These are phyloP conservation scores for Nasonovia ribisnigri DNA, from an alignment of 2,888 invertebrate species.

Conservation along the genomic window DNA sequence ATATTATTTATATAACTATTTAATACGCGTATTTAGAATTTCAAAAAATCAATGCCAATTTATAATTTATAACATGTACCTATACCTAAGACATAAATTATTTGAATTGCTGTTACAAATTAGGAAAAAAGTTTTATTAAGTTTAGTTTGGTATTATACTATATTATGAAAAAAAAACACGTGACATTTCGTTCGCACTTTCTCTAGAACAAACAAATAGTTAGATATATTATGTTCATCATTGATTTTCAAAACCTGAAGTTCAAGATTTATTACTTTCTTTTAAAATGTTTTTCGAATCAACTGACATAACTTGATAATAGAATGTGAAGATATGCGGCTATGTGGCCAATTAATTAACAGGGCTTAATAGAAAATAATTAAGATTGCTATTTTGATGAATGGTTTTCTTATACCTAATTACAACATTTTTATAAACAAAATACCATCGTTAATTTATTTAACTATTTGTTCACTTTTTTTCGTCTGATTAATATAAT, in stretches of 20 bases:
- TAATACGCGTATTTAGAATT: background rate
- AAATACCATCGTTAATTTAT: background rate
- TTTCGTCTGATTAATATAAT: background rate
- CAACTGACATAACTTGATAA: conserved; percentile 11
- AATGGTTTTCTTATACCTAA: background rate
- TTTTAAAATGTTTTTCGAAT: conserved; percentile 39
- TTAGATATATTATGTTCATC: background rate
- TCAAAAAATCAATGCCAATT: background rate
- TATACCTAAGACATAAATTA: background rate
- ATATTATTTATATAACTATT: background rate
- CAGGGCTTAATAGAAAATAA: background rate
- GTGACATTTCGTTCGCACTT: conserved; percentile 40
- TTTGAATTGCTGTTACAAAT: conserved; percentile 14
- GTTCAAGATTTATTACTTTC: conserved; percentile 55
- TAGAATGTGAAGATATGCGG: conserved; percentile 4
- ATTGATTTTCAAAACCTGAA: conserved; percentile 34
- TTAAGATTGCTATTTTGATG: background rate
- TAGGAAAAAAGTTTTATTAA: background rate
- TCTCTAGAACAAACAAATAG: conserved; percentile 28
- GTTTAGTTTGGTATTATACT: background rate
- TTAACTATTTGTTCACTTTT: background rate
- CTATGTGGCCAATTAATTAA: background rate
- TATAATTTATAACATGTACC: background rate
- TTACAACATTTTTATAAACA: background rate
- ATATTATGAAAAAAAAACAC: background rate